Evolutionary conservation across 1,140 invertebrate genomes (phyloP).

Genomic region (Drosophila oshimai): DNA sequence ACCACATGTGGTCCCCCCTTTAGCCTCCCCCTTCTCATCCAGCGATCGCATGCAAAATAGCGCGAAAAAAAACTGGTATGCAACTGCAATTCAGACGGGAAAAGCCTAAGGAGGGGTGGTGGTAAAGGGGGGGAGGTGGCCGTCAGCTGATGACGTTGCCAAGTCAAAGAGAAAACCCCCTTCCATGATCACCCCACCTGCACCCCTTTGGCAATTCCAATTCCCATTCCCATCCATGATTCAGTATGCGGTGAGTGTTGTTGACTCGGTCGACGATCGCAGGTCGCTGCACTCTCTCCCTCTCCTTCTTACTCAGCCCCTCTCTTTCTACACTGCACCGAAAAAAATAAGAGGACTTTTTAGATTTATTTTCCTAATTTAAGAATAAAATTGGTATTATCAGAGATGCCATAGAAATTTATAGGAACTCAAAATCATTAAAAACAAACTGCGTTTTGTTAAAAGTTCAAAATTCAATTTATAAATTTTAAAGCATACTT

Average conservation of each 20-base stretch:
- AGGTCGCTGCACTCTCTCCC: constrained; percentile 67
- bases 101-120: background rate
- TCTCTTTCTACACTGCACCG: background rate
- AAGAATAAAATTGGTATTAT: too few species aligned
- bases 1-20: constrained; percentile 35
- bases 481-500: too few species aligned
- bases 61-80: constrained; percentile 68
- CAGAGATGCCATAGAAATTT: too few species aligned
- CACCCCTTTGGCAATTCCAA: constrained; percentile 25
- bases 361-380: too few species aligned
- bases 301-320: background rate
- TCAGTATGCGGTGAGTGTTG: constrained; percentile 54
- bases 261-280: constrained; percentile 50
- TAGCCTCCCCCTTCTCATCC: background rate
- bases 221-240: constrained; percentile 43
- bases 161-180: constrained; percentile 45
- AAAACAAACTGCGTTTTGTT: too few species aligned
- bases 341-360: background rate
- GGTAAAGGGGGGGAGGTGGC: background rate
- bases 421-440: too few species aligned
- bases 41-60: constrained; percentile 64
- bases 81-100: constrained; percentile 30
- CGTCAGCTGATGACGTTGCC: constrained; percentile 46
- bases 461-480: too few species aligned
- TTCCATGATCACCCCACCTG: background rate